Evolutionary conservation across 2,113 vertebrate genomes (phyloP).

Genomic region (Oplegnathus fasciatus): DNA sequence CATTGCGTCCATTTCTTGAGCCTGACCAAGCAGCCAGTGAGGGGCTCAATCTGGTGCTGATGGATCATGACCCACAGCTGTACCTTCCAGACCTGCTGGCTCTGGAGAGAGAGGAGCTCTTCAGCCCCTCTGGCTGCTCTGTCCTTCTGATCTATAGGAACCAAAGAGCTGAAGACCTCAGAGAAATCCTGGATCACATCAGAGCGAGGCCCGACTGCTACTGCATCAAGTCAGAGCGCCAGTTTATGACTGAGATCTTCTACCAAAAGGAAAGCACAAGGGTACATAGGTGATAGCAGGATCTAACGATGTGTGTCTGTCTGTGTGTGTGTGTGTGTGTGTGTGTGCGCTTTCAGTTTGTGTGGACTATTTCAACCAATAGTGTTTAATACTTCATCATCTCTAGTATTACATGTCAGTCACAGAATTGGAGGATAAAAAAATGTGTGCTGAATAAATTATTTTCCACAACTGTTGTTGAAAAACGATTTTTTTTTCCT

Average conservation of each 20-base stretch:
- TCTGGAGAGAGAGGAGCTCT: conserved; percentile 69
- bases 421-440: neutral
- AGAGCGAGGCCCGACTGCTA: conserved; percentile 44
- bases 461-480: neutral
- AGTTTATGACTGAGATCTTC: conserved; percentile 51
- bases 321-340: neutral
- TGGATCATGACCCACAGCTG: conserved; percentile 78
- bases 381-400: neutral
- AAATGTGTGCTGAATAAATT: neutral
- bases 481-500: neutral
- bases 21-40: neutral
- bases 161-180: conserved; percentile 9
- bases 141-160: conserved; percentile 73
- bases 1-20: conserved; percentile 37
- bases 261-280: conserved; percentile 15
- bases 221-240: conserved; percentile 30
- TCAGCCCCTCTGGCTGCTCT: conserved; percentile 65
- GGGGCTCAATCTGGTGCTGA: conserved; percentile 74
- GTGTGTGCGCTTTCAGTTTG: neutral
- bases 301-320: neutral
- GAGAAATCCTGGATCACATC: conserved; percentile 61
- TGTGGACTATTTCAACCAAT: neutral
- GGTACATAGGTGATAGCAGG: neutral
- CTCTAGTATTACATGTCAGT: neutral
- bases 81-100: conserved; percentile 78